Percentiles rank a stretch among this genome's conserved stretches.
Conservation (phyloP, 2,888 invertebrate species). For the Mythimna pallens region DNA sequence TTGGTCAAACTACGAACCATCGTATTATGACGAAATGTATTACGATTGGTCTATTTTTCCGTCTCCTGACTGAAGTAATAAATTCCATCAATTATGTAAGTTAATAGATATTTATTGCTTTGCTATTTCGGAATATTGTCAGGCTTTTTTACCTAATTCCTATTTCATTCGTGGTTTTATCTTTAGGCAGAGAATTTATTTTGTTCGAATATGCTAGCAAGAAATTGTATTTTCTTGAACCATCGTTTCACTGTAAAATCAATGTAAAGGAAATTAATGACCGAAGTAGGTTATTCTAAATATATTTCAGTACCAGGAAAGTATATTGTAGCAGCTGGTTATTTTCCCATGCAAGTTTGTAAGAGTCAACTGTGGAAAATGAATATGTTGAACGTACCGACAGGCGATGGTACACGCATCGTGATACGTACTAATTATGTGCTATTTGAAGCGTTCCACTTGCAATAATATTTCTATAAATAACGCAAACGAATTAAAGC, state of each 20-base stretch:
- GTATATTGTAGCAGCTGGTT: conserved; percentile 48
- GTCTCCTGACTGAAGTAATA: conserved; percentile 69
- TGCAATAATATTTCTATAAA: conserved; percentile 5
- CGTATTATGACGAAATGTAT: conserved; percentile 70
- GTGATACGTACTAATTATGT: conserved; percentile 6
- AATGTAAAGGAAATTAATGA: conserved; percentile 49
- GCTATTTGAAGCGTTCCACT: not conserved
- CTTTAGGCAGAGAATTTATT: conserved; percentile 12
- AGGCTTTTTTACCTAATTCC: conserved; percentile 57
- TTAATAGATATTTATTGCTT: conserved; percentile 73
- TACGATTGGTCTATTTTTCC: conserved; percentile 69
- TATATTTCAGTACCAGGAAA: conserved; percentile 50
- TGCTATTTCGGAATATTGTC: conserved; percentile 67
- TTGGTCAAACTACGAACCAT: conserved; percentile 67
- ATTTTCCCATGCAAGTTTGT: conserved; percentile 58
- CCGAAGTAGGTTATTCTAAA: conserved; percentile 44
- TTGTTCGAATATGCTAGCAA: conserved; percentile 13
- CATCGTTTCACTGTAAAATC: conserved; percentile 21
- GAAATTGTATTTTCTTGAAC: conserved; percentile 24
- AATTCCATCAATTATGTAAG: conserved; percentile 70
- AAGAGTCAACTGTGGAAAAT: conserved; percentile 44
- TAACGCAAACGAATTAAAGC: conserved; percentile 12
- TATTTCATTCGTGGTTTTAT: conserved; percentile 29
- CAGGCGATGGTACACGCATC: conserved; percentile 25
- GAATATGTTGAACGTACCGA: conserved; percentile 29